Percentiles rank a stretch among this genome's conserved stretches.
Conservation (phyloP, 2,888 invertebrate species). For the Tachina lurida region DNA sequence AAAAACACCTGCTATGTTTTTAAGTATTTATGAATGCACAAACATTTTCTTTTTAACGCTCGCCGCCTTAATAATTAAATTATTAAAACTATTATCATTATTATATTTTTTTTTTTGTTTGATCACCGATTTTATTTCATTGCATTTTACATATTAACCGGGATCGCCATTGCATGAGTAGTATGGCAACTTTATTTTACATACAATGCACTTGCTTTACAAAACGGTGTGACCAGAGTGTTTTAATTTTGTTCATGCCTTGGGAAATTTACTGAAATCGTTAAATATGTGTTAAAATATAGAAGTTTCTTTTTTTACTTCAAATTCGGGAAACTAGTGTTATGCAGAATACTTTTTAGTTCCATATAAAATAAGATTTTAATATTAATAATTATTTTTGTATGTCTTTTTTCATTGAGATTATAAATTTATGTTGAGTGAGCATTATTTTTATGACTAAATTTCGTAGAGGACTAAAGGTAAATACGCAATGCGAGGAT, state of each 20-base stretch:
- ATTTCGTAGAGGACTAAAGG: background rate
- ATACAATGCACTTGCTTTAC: background rate
- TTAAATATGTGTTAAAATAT: background rate
- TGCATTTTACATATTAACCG: background rate
- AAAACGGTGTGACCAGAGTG: background rate
- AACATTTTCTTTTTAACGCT: no score
- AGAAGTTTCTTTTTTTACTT: background rate
- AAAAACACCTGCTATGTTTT: no score
- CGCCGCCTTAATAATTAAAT: no score
- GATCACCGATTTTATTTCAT: background rate
- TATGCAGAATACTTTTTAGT: background rate
- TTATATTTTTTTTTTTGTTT: no score
- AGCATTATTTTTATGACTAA: background rate
- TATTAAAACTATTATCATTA: no score
- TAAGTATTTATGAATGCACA: no score
- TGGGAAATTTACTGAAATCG: background rate
- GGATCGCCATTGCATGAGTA: background rate
- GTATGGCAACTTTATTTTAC: background rate
- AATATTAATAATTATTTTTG: slow-evolving; percentile 2
- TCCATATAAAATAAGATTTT: background rate
- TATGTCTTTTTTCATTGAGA: background rate
- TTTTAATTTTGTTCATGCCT: background rate
- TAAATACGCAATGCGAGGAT: slow-evolving; percentile 63
- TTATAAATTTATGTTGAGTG: background rate
- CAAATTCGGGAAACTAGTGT: background rate